Evolutionary conservation across 2,888 invertebrate genomes (phyloP).

Genomic region (Euproctis similis): DNA sequence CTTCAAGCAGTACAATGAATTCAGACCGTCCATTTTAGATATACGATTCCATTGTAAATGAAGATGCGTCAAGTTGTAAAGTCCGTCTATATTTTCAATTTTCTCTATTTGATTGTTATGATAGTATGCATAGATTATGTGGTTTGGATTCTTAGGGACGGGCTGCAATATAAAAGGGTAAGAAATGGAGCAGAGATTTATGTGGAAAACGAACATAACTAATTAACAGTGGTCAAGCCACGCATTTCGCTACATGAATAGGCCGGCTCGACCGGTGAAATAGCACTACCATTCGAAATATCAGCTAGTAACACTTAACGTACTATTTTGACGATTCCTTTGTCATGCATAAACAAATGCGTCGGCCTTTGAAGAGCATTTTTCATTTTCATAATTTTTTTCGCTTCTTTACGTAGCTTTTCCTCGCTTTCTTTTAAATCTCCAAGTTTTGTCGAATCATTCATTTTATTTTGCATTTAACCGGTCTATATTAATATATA

Average conservation of each 20-base stretch:
- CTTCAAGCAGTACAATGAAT: slow-evolving; percentile 78
- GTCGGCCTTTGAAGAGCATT: slow-evolving; percentile 44
- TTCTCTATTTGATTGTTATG: slow-evolving; percentile 87
- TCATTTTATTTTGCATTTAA: too few relatives aligned
- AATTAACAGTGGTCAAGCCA: too few relatives aligned
- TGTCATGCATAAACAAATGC: slow-evolving; percentile 77
- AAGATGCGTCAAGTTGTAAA: slow-evolving; percentile 80
- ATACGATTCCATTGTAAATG: slow-evolving; percentile 88
- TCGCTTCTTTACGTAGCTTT: slow-evolving; percentile 51
- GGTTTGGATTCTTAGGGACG: slow-evolving; percentile 44
- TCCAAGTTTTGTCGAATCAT: slow-evolving; percentile 11
- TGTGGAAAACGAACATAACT: too few relatives aligned
- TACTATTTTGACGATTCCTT: slow-evolving; percentile 74
- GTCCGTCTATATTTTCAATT: slow-evolving; percentile 81
- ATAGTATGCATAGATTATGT: slow-evolving; percentile 80
- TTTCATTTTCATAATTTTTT: slow-evolving; percentile 46
- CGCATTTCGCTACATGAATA: too few relatives aligned
- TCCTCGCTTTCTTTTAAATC: slow-evolving; percentile 43
- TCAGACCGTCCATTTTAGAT: slow-evolving; percentile 79
- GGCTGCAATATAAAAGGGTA: too few relatives aligned
- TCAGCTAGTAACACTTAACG: slow-evolving; percentile 27
- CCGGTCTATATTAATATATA: too few relatives aligned
- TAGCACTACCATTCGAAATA: too few relatives aligned
- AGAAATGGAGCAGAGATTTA: too few relatives aligned
- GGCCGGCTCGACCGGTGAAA: too few relatives aligned